Conservation (phyloP, 2,113 vertebrate genomes). For the Oreochromis aureus region DNA sequence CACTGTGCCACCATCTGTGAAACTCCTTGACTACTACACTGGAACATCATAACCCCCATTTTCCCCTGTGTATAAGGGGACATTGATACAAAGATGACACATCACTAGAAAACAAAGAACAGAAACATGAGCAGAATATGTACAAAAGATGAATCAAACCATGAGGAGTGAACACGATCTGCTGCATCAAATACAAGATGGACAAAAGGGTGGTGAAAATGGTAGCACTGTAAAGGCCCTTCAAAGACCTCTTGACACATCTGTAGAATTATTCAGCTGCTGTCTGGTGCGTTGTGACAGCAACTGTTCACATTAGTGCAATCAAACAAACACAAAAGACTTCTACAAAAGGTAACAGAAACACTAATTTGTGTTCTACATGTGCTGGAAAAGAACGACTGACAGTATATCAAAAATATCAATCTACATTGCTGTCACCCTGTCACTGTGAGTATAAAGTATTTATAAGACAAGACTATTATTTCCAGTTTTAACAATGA, state of each 20-base stretch:
- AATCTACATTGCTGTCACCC: constrained; percentile 14
- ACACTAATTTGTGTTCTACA: constrained; percentile 29
- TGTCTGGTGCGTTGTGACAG: not conserved
- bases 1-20: constrained; percentile 47
- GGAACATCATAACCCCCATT: constrained; percentile 20
- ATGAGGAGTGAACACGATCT: not conserved
- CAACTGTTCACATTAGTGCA: constrained; percentile 31
- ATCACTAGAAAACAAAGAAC: constrained; percentile 74
- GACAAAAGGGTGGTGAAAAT: not conserved
- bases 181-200: not conserved
- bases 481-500: constrained; percentile 11
- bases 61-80: not conserved
- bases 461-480: not conserved
- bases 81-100: constrained; percentile 59
- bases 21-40: constrained; percentile 34
- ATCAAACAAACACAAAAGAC: constrained; percentile 15
- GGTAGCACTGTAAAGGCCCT: not conserved
- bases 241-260: not conserved
- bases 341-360: constrained; percentile 1
- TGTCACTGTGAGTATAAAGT: constrained; percentile 6
- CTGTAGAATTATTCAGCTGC: not conserved
- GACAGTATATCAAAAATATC: constrained; percentile 59
- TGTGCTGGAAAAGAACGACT: not conserved
- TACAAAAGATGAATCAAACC: constrained; percentile 75
- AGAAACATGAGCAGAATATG: constrained; percentile 74